Evolutionary conservation across 2,797 vertebrate species (phyloP).

Genomic region (Urocyon cinereoargenteus): DNA sequence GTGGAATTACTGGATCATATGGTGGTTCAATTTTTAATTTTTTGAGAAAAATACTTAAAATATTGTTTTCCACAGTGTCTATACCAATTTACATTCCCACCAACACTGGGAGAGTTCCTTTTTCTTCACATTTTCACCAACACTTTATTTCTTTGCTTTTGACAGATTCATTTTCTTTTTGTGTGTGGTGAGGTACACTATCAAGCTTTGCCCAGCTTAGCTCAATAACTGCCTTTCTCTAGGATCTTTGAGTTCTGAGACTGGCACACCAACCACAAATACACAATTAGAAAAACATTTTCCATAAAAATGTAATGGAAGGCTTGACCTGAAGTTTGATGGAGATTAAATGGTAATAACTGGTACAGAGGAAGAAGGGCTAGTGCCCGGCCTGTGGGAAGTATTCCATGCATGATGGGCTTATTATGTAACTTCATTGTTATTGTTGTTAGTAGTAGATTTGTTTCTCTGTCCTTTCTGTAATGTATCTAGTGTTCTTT

Average conservation of each 20-base stretch:
- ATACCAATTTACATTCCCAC: not conserved
- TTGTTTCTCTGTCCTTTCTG: not conserved
- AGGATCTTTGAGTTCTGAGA: not conserved
- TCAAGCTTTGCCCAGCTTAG: not conserved
- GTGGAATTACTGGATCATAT: not conserved
- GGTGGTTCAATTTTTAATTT: not conserved
- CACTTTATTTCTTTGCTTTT: not conserved
- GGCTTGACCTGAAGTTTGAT: not conserved
- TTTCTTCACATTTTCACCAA: not conserved
- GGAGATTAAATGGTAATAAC: not conserved
- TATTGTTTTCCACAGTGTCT: not conserved
- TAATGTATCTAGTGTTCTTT: not conserved
- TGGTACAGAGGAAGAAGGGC: not conserved
- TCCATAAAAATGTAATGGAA: not conserved
- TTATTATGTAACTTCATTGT: not conserved
- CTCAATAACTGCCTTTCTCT: not conserved
- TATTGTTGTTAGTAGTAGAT: not conserved
- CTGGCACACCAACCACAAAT: not conserved
- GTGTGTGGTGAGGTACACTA: not conserved
- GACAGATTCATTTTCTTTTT: not conserved
- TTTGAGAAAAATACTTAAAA: not conserved
- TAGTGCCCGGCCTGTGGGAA: not conserved
- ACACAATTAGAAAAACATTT: not conserved
- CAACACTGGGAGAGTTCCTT: fast-evolving
- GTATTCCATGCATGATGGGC: fast-evolving